phyloP scores from a whole-genome alignment of 2,797 vertebrate genomes.

The Tolypeutes matacus region DNA sequence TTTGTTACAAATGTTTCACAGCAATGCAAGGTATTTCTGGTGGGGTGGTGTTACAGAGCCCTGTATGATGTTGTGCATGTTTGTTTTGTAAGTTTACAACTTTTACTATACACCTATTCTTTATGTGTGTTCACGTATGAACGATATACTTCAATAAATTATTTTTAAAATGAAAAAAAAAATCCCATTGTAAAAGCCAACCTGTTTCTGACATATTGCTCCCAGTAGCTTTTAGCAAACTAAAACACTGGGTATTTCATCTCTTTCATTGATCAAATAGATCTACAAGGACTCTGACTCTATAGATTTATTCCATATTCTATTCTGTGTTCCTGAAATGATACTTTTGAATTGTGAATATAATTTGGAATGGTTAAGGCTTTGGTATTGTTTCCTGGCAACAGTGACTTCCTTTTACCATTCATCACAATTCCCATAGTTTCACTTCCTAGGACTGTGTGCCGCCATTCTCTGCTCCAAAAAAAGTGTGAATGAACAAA shows the following conservation, averaged over 20 bases:
- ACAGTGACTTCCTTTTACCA: neutral
- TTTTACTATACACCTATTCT: too few species aligned
- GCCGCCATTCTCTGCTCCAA: neutral
- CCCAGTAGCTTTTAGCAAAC: too few species aligned
- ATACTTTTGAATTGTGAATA: neutral
- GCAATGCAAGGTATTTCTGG: too few species aligned
- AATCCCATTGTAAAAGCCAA: too few species aligned
- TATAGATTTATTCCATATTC: neutral
- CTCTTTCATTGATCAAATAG: neutral
- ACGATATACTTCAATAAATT: too few species aligned
- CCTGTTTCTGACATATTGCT: too few species aligned
- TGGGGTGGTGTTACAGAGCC: too few species aligned
- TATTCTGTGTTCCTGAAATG: conserved; percentile 14
- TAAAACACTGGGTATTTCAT: neutral
- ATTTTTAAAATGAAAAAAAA: too few species aligned
- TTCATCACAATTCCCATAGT: neutral
- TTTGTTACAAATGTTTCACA: too few species aligned
- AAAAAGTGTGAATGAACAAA: neutral
- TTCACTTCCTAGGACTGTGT: neutral
- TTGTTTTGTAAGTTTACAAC: too few species aligned
- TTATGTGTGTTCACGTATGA: too few species aligned
- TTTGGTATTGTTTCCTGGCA: neutral
- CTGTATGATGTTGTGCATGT: too few species aligned
- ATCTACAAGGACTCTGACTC: neutral
- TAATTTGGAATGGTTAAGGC: neutral